Conservation (phyloP, 2,888 invertebrate species). For the Cryptocephalus primarius region DNA sequence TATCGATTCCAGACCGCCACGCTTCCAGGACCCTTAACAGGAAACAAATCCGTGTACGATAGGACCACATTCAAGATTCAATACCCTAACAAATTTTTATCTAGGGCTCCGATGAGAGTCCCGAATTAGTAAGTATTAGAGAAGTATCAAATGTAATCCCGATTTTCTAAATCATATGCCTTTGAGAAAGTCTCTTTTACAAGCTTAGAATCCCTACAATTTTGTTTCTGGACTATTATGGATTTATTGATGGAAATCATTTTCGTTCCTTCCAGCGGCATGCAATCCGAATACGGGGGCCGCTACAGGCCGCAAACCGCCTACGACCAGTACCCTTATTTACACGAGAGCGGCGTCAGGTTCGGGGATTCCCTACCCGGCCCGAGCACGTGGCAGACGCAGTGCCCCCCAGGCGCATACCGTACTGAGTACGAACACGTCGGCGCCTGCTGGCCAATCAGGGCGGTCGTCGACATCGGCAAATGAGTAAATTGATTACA, state of each 20-base stretch:
- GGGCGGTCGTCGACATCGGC: slow-evolving; percentile 6
- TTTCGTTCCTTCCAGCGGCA: slow-evolving; percentile 23
- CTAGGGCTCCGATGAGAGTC: slow-evolving; percentile 19
- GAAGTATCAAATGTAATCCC: not conserved
- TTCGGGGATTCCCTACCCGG: slow-evolving; percentile 23
- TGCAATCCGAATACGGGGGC: slow-evolving; percentile 27
- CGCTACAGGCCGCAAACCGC: slow-evolving; percentile 26
- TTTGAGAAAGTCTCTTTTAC: no score
- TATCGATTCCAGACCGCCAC: not conserved
- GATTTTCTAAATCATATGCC: no score
- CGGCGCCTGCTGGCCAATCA: slow-evolving; percentile 34
- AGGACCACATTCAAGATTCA: slow-evolving; percentile 17
- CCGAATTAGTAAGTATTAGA: slow-evolving; percentile 25
- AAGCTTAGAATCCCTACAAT: no score
- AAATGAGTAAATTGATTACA: no score
- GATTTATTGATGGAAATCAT: not conserved
- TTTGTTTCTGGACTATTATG: not conserved
- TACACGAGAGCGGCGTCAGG: slow-evolving; percentile 22
- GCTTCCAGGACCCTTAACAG: slow-evolving; percentile 16
- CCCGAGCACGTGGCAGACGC: slow-evolving; percentile 29
- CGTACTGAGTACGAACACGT: slow-evolving; percentile 37
- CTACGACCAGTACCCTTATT: slow-evolving; percentile 27
- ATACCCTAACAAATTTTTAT: slow-evolving; percentile 20
- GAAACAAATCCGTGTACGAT: slow-evolving; percentile 21
- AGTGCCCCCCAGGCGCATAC: slow-evolving; percentile 36